These are phyloP conservation scores for Microctonus hyperodae DNA, from an alignment of 2,888 invertebrate species.

Conservation along the genomic window DNA sequence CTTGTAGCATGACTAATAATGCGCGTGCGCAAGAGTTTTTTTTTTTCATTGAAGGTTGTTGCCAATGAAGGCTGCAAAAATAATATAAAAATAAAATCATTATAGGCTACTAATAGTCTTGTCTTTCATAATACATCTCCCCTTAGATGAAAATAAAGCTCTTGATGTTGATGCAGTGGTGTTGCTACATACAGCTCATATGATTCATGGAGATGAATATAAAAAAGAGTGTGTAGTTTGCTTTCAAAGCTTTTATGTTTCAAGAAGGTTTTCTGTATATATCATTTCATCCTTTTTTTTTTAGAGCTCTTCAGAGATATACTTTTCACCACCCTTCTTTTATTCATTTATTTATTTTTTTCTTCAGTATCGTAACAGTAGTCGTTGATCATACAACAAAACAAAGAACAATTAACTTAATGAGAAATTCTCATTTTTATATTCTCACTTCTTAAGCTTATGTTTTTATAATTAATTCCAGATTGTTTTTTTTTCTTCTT, in stretches of 20 bases:
- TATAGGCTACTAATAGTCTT: not conserved
- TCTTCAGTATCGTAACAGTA: not conserved
- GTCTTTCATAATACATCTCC: not conserved
- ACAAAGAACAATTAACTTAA: not conserved
- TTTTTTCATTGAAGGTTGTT: conserved; percentile 20
- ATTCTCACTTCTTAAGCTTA: too few species aligned
- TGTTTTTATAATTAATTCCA: too few species aligned
- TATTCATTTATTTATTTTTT: not conserved
- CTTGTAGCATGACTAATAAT: conserved; percentile 24
- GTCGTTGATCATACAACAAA: not conserved
- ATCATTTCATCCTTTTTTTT: not conserved
- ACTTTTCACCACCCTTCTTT: not conserved
- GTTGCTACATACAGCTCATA: not conserved
- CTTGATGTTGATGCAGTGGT: not conserved
- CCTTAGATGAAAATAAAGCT: not conserved
- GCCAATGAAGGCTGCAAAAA: conserved; percentile 23
- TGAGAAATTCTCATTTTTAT: not conserved
- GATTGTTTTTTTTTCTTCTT: not conserved
- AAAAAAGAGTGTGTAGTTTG: too few species aligned
- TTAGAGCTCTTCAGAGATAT: not conserved
- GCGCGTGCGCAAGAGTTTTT: conserved; percentile 20
- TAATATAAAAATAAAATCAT: conserved; percentile 6
- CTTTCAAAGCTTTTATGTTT: not conserved
- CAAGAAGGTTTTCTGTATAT: not conserved
- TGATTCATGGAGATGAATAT: not conserved